phyloP scores from a whole-genome alignment of 2,888 invertebrate species.

The Nebria brevicollis region DNA sequence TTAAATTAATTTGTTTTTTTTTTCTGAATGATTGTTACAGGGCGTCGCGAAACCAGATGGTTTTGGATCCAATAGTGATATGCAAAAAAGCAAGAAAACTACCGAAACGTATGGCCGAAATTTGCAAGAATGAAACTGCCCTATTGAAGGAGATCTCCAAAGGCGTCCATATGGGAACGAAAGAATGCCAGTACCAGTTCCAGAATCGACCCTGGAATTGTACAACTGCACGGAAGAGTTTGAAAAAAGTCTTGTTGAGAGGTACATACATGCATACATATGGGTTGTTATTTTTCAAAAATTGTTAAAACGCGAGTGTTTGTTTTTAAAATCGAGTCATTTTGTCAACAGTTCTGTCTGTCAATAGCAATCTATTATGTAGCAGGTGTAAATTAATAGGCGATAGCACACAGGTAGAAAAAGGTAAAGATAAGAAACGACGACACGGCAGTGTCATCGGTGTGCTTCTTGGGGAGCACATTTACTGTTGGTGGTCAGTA shows the following conservation, averaged over 20 bases:
- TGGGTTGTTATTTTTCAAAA: background rate
- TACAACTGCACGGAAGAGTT: slow-evolving; percentile 80
- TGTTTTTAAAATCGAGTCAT: background rate
- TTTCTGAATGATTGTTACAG: slow-evolving; percentile 12
- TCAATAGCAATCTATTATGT: slow-evolving; percentile 1
- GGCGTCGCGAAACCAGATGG: slow-evolving; percentile 77
- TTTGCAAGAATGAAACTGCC: slow-evolving; percentile 85
- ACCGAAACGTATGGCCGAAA: slow-evolving; percentile 80
- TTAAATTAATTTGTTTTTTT: background rate
- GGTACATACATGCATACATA: slow-evolving; percentile 68
- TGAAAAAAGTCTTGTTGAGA: slow-evolving; percentile 85
- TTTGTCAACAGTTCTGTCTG: background rate
- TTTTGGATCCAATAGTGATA: slow-evolving; percentile 88
- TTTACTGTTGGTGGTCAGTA: background rate
- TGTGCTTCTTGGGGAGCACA: background rate
- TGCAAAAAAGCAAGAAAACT: slow-evolving; percentile 86
- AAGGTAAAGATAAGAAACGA: background rate
- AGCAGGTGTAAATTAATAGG: background rate
- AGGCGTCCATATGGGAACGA: slow-evolving; percentile 84
- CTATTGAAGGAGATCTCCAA: slow-evolving; percentile 84
- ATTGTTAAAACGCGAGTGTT: background rate
- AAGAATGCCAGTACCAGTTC: slow-evolving; percentile 90
- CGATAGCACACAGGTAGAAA: background rate
- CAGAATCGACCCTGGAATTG: slow-evolving; percentile 89
- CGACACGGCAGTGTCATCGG: background rate